These are phyloP conservation scores for Platysternon megacephalum DNA, from an alignment of 2,113 vertebrate species.

Conservation along the genomic window DNA sequence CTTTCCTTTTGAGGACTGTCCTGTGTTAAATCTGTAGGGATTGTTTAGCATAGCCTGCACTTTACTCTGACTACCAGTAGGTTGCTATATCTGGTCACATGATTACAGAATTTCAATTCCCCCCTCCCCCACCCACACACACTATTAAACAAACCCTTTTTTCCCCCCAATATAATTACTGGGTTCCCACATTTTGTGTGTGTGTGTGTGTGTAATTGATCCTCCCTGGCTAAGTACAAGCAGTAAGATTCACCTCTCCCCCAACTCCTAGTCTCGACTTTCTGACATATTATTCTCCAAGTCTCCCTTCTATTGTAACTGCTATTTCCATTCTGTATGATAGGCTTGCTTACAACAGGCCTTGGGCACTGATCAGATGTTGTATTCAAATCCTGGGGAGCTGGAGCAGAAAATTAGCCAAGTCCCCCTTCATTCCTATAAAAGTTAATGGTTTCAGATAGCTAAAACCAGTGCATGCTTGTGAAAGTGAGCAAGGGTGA, in stretches of 20 bases:
- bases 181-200: fast-evolving
- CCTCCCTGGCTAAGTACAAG: neutral
- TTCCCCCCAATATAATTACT: fast-evolving
- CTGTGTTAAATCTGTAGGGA: neutral
- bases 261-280: neutral
- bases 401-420: neutral
- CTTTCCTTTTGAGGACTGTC: neutral
- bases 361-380: neutral
- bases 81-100: neutral
- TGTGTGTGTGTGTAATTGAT: neutral
- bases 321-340: neutral
- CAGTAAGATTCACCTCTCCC: fast-evolving
- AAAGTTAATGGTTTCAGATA: neutral
- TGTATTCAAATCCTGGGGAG: neutral
- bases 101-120: neutral
- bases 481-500: neutral
- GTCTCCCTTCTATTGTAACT: neutral
- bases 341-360: neutral
- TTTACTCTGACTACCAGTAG: neutral
- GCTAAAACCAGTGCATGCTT: fast-evolving
- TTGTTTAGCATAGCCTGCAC: neutral
- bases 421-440: neutral
- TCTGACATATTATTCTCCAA: neutral
- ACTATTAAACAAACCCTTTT: neutral
- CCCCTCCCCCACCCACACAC: neutral